Percentiles rank a stretch among this genome's conserved stretches.
Evolutionary conservation across 2,888 invertebrate genomes (phyloP).

Genomic region (Tanaodytes sp.): DNA sequence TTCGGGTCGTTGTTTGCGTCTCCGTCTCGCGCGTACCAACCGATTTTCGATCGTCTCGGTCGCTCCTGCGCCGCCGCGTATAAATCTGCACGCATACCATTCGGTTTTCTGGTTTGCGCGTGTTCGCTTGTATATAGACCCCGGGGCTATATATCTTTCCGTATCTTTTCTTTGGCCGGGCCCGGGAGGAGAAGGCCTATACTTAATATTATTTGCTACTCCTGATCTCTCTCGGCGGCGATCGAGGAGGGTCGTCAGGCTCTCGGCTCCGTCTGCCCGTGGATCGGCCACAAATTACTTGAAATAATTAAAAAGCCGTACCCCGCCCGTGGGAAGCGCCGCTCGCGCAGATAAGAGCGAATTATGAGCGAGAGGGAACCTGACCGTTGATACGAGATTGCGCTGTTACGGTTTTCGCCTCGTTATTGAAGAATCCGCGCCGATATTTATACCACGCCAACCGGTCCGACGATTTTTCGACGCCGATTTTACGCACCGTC

Average conservation of each 20-base stretch:
- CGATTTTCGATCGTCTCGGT: conserved; percentile 39
- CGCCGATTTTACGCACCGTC: conserved; percentile 35
- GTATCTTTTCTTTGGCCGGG: conserved; percentile 53
- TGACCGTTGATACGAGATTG: conserved; percentile 54
- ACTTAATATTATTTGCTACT: conserved; percentile 73
- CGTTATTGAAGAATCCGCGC: conserved; percentile 54
- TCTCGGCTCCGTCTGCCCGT: conserved; percentile 46
- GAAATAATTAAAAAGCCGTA: conserved; percentile 69
- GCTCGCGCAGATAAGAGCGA: conserved; percentile 55
- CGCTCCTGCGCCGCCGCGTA: conserved; percentile 30
- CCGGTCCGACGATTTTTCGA: conserved; percentile 49
- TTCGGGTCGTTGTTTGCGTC: conserved; percentile 25
- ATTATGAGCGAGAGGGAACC: conserved; percentile 55
- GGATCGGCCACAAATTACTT: conserved; percentile 69
- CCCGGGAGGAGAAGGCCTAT: conserved; percentile 67
- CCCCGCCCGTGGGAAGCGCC: conserved; percentile 59
- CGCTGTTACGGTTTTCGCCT: conserved; percentile 54
- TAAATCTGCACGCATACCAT: conserved; percentile 55
- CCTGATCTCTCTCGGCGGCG: conserved; percentile 52
- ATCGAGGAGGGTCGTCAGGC: conserved; percentile 52
- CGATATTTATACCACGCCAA: conserved; percentile 49
- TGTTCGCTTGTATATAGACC: conserved; percentile 49
- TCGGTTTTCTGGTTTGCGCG: conserved; percentile 51
- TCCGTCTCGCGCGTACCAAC: conserved; percentile 6
- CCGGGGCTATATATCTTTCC: conserved; percentile 66